Evolutionary conservation across 2,797 vertebrate species (phyloP), one percentile per base, ranked within the genome.

Genomic region (Anas bahamensis): DNA sequence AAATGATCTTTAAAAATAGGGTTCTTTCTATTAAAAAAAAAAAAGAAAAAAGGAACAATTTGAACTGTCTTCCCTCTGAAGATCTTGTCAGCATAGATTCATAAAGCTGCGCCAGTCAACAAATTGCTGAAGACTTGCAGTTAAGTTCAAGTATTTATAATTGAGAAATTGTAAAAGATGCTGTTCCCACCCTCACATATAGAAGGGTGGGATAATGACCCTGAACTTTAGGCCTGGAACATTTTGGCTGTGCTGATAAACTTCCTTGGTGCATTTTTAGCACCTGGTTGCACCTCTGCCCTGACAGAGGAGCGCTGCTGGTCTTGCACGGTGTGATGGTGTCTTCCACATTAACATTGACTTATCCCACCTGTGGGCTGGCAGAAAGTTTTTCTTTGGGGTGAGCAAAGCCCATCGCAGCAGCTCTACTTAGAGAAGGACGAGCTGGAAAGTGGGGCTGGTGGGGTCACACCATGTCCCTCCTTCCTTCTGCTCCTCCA

Each of bases 1-100:
- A 92, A 89, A 82, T 84, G 31, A 79, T 92, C 53, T 88, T 89
- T 69, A 94, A 95, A 89, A 68, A 88, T 69, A 77, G 73, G 55
- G 61, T 93, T 83, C 28, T 76, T 87, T 84, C 13, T 57, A 61
- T 41, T 9, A 18, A 4, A 37, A 19, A 19, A 77, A 74, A 73
- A 86, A 61, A 37, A 37, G 21, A 24, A 71, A 69, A 81, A 56
- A 55, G 50, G 53, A 29, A 94, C 52, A 56, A 63, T 77, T 33
- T 29, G 75, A 89, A 39, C 63, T 63, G 52, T 52, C 55, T 88
- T 86, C 7, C 26, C 52, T 76, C 74, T 69, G 66, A 72, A 83
- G 55, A 26, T n/a, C 75, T 69, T 83, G 53, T 31, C 19, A 0
- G 61, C 15, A 12, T 16, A 69, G 65, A 56, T 57, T 76, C 79